Percentiles rank a stretch among this genome's conserved stretches.
phyloP scores from a whole-genome alignment of 2,797 vertebrate species.

The Smutsia temminckii region DNA sequence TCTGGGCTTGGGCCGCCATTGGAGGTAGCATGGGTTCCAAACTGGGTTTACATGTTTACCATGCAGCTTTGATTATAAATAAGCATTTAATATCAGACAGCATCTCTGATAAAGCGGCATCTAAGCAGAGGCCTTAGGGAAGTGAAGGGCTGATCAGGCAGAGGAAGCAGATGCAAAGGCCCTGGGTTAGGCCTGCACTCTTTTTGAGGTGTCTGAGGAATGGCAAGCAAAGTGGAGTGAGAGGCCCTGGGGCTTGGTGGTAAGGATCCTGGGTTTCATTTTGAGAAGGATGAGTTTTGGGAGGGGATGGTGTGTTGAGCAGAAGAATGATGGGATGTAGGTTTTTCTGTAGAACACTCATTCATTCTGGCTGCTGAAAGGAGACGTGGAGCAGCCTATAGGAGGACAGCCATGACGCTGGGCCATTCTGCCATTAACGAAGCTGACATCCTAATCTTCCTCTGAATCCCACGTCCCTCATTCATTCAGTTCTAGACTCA shows the following conservation, averaged over 20 bases:
- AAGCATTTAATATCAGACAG: too few species aligned
- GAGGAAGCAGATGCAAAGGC: not conserved
- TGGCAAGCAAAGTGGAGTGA: not conserved
- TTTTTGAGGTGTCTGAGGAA: not conserved
- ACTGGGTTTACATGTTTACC: fast-evolving
- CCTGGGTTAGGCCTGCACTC: not conserved
- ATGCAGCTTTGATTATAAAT: not conserved
- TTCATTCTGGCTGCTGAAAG: not conserved
- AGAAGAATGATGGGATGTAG: not conserved
- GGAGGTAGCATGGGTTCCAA: not conserved
- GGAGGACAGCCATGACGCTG: not conserved
- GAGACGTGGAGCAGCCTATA: too few species aligned
- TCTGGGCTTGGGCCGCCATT: fast-evolving
- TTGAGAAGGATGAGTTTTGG: not conserved
- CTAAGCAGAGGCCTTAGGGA: not conserved
- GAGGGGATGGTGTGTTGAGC: not conserved
- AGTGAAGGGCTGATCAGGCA: not conserved
- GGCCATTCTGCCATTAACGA: too few species aligned
- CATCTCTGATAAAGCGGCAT: not conserved
- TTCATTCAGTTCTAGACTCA: not conserved
- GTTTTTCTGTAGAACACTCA: not conserved
- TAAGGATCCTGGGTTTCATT: not conserved
- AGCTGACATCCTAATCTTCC: not conserved
- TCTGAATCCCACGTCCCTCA: too few species aligned
- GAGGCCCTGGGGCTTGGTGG: too few species aligned